Evolutionary conservation across 2,797 vertebrate genomes (phyloP).

Genomic region (Varecia variegata): DNA sequence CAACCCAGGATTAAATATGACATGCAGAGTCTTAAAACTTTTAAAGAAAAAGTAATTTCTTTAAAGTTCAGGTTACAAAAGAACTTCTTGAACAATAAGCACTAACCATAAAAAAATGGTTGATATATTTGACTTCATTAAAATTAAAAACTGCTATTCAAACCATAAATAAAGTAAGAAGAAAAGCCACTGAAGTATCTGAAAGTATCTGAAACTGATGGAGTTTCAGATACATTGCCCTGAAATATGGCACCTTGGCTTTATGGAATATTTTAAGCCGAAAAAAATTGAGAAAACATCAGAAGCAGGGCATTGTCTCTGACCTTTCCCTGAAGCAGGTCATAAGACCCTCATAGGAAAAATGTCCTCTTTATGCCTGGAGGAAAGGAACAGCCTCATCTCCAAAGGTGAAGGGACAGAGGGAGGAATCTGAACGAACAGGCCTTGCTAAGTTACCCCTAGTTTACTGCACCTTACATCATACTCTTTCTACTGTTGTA

Average conservation of each 20-base stretch:
- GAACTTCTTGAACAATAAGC: background rate
- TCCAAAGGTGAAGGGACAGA: background rate
- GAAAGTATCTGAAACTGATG: no score
- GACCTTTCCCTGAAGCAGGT: background rate
- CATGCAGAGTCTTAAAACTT: background rate
- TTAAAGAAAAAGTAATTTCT: background rate
- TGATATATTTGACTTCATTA: background rate
- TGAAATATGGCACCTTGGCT: background rate
- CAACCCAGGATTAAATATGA: background rate
- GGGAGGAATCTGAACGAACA: background rate
- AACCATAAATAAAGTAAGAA: slow-evolving; percentile 15
- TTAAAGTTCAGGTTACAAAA: background rate
- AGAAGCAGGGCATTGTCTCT: background rate
- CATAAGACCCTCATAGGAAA: background rate
- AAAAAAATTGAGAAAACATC: background rate
- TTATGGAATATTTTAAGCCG: background rate
- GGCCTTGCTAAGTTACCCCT: background rate
- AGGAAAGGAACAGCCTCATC: background rate
- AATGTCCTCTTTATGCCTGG: background rate
- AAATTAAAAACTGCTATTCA: background rate
- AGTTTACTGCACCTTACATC: background rate
- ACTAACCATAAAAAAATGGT: background rate
- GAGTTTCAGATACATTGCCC: background rate
- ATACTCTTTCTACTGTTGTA: background rate
- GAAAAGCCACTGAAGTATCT: background rate